Percentiles rank a stretch among this genome's conserved stretches.
Conservation (phyloP, 2,888 invertebrate species). For the Pyrgus malvae region DNA sequence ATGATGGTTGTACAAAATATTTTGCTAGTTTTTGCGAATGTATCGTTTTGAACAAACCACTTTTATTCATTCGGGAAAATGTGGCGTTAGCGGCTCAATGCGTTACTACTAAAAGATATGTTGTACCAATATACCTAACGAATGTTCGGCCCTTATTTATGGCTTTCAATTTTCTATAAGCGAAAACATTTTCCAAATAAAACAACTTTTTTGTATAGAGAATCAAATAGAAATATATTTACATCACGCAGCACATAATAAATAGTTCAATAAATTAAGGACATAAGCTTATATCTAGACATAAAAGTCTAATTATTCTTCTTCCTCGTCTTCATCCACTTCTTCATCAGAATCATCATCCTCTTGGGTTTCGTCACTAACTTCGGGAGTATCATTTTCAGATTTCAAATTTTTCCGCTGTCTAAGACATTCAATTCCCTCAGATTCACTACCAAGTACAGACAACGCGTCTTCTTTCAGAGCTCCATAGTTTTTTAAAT, state of each 20-base stretch:
- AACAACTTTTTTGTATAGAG: not conserved
- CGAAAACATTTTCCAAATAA: conserved; percentile 17
- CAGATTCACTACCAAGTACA: conserved; percentile 31
- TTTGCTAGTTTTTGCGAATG: not conserved
- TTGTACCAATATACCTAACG: conserved; percentile 2
- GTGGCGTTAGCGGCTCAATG: not conserved
- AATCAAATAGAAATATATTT: conserved; percentile 1
- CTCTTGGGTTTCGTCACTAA: conserved; percentile 44
- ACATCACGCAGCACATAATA: not conserved
- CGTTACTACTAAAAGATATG: conserved; percentile 10
- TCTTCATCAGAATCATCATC: conserved; percentile 41
- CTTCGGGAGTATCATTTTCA: conserved; percentile 31
- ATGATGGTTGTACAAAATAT: not conserved
- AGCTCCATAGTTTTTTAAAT: conserved; percentile 44
- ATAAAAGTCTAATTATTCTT: conserved; percentile 21
- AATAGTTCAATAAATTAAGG: conserved; percentile 2
- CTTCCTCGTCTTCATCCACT: conserved; percentile 39
- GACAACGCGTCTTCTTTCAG: conserved; percentile 30
- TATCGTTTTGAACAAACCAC: conserved; percentile 4
- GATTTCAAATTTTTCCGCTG: conserved; percentile 31
- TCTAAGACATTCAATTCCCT: conserved; percentile 31
- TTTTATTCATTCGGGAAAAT: conserved; percentile 1
- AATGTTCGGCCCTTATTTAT: conserved; percentile 2
- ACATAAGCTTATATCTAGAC: not conserved
- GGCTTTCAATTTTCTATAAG: conserved; percentile 9